Evolutionary conservation across 2,797 vertebrate genomes (phyloP).

Genomic region (Chromis chromis): DNA sequence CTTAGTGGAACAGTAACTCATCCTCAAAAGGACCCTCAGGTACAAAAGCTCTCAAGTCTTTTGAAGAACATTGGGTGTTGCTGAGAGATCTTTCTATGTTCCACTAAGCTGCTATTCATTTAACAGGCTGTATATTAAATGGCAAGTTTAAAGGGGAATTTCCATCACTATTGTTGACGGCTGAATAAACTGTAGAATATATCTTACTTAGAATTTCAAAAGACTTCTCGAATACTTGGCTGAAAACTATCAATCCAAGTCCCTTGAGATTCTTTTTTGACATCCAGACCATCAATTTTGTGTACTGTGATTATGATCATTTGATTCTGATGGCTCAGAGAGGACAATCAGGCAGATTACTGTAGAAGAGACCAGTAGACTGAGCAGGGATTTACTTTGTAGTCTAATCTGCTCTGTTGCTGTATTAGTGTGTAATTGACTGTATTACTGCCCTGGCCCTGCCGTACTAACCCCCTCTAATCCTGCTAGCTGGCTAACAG

Average conservation of each 20-base stretch:
- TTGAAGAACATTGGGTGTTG: slow-evolving; percentile 20
- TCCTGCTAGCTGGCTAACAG: slow-evolving; percentile 52
- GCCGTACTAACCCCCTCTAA: slow-evolving; percentile 51
- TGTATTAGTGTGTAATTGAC: slow-evolving; percentile 65
- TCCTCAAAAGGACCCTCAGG: slow-evolving; percentile 29
- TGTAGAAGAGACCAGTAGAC: slow-evolving; percentile 40
- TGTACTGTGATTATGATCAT: slow-evolving; percentile 19
- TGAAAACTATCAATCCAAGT: neutral
- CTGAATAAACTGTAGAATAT: neutral
- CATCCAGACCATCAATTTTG: neutral
- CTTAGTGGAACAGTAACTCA: slow-evolving; percentile 63
- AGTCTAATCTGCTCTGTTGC: slow-evolving; percentile 56
- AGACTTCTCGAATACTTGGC: neutral
- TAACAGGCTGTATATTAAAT: slow-evolving; percentile 10
- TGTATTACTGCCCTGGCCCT: slow-evolving; percentile 49
- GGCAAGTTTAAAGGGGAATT: neutral
- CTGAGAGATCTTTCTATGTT: slow-evolving; percentile 19
- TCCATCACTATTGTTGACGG: neutral
- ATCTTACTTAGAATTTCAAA: too few relatives aligned
- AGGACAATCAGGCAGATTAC: slow-evolving; percentile 50
- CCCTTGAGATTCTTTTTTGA: neutral
- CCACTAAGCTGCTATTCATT: slow-evolving; percentile 10
- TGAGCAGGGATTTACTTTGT: slow-evolving; percentile 57
- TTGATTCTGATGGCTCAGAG: slow-evolving; percentile 29
- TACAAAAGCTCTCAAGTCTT: slow-evolving; percentile 32